Conservation (phyloP, 2,113 vertebrate species). For the Triplophysa rosa region DNA sequence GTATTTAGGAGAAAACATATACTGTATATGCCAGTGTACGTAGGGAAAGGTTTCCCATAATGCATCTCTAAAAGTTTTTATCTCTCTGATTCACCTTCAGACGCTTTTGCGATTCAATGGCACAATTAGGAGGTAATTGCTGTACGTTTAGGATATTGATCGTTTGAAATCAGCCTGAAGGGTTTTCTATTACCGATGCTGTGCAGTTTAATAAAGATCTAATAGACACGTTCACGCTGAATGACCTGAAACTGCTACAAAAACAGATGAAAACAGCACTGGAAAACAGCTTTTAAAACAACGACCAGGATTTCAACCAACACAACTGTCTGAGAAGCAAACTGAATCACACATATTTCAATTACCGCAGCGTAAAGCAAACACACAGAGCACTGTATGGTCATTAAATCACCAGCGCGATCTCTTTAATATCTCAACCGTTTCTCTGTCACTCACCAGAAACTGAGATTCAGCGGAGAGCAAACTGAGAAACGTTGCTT, state of each 20-base stretch:
- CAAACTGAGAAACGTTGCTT: too few relatives aligned
- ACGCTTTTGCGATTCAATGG: slow-evolving; percentile 62
- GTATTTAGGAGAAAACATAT: not conserved
- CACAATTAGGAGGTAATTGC: slow-evolving; percentile 70
- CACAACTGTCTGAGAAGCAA: not conserved
- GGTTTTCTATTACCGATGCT: slow-evolving; percentile 65
- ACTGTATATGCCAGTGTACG: too few relatives aligned
- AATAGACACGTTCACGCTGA: slow-evolving; percentile 67
- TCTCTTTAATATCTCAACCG: not conserved
- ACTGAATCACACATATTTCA: too few relatives aligned
- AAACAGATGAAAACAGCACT: not conserved
- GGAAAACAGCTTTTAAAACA: not conserved
- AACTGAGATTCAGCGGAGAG: too few relatives aligned
- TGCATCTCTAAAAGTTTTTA: slow-evolving; percentile 29
- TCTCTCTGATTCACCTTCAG: slow-evolving; percentile 63
- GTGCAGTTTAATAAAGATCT: slow-evolving; percentile 72
- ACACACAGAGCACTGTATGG: too few relatives aligned
- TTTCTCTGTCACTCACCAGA: too few relatives aligned
- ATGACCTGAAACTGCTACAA: slow-evolving; percentile 7
- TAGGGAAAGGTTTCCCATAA: not conserved
- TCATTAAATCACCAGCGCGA: too few relatives aligned
- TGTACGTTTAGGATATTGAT: slow-evolving; percentile 73
- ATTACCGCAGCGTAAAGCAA: too few relatives aligned
- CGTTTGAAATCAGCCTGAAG: slow-evolving; percentile 69
- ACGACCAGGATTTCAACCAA: not conserved